Conservation (phyloP, 2,797 vertebrate species). For the Clarias fuscus region DNA sequence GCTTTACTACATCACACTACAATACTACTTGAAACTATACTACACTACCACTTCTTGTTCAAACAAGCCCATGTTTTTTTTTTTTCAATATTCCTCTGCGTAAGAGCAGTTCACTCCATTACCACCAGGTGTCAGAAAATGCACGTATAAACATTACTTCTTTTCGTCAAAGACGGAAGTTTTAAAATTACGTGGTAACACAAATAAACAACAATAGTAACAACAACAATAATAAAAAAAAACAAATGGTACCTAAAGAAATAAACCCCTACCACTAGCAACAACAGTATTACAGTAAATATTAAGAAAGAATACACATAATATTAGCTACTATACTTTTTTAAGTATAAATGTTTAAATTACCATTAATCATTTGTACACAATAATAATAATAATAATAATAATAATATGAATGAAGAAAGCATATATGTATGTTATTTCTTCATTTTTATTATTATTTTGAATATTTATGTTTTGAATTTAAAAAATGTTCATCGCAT, state of each 20-base stretch:
- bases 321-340: too few species aligned
- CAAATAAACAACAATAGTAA: not conserved
- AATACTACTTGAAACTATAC: too few species aligned
- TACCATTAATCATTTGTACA: too few species aligned
- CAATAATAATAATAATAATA: too few species aligned
- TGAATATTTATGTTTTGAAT: not conserved
- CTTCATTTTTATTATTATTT: not conserved
- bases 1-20: too few species aligned
- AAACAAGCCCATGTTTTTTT: too few species aligned
- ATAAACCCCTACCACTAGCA: too few species aligned
- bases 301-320: too few species aligned
- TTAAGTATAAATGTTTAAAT: too few species aligned
- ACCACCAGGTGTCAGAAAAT: conserved; percentile 56
- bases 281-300: too few species aligned
- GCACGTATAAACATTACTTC: not conserved
- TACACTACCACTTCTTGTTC: too few species aligned
- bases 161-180: not conserved
- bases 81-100: not conserved
- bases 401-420: not conserved
- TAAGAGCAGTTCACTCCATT: conserved; percentile 13
- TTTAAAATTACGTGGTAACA: not conserved
- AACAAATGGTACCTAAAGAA: not conserved
- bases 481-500: not conserved
- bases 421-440: not conserved
- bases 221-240: not conserved